Evolutionary conservation across 2,797 vertebrate species (phyloP).

Genomic region (Muraenolepis orangiensis): DNA sequence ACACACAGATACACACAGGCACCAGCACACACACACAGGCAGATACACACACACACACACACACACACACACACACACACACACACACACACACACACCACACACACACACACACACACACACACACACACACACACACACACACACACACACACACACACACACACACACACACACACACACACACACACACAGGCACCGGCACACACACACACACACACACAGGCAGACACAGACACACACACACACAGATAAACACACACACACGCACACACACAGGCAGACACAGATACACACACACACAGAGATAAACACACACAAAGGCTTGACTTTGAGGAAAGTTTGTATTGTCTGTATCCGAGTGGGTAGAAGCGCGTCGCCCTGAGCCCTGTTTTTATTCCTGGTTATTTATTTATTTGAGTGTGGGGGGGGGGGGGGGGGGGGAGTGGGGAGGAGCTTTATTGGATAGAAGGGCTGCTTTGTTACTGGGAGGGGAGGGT

Average conservation of each 20-base stretch:
- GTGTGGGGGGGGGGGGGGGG: no score
- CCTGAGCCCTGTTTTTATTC: slow-evolving; percentile 54
- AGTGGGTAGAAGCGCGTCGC: slow-evolving; percentile 38
- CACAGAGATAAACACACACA: slow-evolving; percentile 19
- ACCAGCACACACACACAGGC: background rate
- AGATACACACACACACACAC: background rate
- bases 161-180: background rate
- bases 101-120: no score
- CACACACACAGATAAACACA: no score
- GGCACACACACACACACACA: no score
- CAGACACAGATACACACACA: background rate
- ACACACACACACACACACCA: background rate
- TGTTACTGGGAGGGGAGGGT: slow-evolving; percentile 62
- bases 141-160: background rate
- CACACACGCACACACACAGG: background rate
- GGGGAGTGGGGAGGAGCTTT: slow-evolving; percentile 64
- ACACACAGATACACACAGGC: no score
- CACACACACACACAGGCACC: slow-evolving; percentile 1
- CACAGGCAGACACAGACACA: no score
- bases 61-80: slow-evolving; percentile 17
- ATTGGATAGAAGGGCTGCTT: slow-evolving; percentile 63
- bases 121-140: no score
- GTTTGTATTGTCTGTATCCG: slow-evolving; percentile 46
- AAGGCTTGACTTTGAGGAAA: slow-evolving; percentile 61
- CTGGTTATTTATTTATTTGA: background rate